phyloP scores from a whole-genome alignment of 1,140 invertebrate species.

The Tetragonula clypearis region DNA sequence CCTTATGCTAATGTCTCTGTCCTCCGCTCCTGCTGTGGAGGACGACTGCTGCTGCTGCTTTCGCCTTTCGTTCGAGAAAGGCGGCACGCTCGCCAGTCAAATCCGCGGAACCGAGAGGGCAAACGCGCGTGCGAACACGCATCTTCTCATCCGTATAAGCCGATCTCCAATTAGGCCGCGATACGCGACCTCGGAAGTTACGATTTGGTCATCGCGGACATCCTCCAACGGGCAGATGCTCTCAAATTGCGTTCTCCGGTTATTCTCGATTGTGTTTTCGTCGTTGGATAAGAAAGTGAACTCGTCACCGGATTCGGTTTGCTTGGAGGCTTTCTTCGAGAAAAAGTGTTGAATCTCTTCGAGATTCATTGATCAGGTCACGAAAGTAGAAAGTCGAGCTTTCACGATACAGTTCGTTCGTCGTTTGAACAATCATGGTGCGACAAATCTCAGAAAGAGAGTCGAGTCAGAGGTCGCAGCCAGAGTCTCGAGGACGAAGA shows the following conservation, averaged over 20 bases:
- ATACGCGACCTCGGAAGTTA: constrained; percentile 23
- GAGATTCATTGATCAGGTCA: no score
- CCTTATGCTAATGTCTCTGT: constrained; percentile 68
- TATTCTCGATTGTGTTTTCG: no score
- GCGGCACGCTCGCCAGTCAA: not conserved
- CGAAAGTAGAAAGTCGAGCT: no score
- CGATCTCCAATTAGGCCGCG: constrained; percentile 51
- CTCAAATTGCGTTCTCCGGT: no score
- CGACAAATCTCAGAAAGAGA: not conserved
- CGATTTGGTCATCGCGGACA: not conserved
- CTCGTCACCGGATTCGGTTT: no score
- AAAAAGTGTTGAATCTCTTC: no score
- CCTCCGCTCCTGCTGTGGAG: constrained; percentile 21
- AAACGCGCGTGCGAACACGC: constrained; percentile 37
- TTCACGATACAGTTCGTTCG: no score
- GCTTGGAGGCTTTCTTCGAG: no score
- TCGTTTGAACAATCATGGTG: no score
- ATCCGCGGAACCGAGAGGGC: constrained; percentile 5
- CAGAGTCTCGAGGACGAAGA: not conserved
- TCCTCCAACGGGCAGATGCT: no score
- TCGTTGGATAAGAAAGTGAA: no score
- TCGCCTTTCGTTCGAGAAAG: not conserved
- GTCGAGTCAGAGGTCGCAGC: not conserved
- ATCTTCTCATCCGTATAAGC: constrained; percentile 3
- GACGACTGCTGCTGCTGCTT: constrained; percentile 15